A percentile compares a stretch with the other conserved stretches of the same genome.
phyloP scores from a whole-genome alignment of 2,113 vertebrate species.

The Notechis scutatus region DNA sequence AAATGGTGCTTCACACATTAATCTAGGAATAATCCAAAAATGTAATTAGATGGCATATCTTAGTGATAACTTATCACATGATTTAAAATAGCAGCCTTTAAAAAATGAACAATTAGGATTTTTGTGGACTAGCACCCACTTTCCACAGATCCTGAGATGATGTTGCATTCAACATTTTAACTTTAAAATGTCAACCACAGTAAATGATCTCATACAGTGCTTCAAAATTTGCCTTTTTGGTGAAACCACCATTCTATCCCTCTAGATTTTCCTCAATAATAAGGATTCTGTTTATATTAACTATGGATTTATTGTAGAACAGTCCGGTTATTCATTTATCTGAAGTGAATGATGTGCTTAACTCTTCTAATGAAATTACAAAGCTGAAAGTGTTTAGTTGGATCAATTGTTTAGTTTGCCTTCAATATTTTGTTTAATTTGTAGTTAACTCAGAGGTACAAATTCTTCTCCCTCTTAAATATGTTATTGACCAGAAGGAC shows the following conservation, averaged over 20 bases:
- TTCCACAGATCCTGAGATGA: background rate
- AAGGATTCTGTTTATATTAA: background rate
- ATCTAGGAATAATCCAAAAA: background rate
- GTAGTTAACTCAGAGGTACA: background rate
- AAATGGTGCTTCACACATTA: background rate
- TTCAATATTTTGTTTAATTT: background rate
- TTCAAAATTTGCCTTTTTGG: background rate
- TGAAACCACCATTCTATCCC: background rate
- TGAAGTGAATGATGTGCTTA: background rate
- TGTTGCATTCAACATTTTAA: background rate
- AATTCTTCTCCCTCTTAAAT: slow-evolving; percentile 32
- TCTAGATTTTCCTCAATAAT: background rate
- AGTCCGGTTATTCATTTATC: background rate
- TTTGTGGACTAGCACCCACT: background rate
- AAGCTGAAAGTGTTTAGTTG: background rate
- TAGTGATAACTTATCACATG: background rate
- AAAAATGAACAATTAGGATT: background rate
- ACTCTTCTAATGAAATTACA: background rate
- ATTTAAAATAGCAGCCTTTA: background rate
- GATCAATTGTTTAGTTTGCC: background rate
- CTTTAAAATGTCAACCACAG: background rate
- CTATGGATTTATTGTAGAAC: background rate
- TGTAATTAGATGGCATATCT: background rate
- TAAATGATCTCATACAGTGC: background rate
- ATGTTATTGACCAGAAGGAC: slow-evolving; percentile 15